These are phyloP conservation scores for Phragmatobia fuliginosa DNA, from an alignment of 2,888 invertebrate species.

Conservation along the genomic window DNA sequence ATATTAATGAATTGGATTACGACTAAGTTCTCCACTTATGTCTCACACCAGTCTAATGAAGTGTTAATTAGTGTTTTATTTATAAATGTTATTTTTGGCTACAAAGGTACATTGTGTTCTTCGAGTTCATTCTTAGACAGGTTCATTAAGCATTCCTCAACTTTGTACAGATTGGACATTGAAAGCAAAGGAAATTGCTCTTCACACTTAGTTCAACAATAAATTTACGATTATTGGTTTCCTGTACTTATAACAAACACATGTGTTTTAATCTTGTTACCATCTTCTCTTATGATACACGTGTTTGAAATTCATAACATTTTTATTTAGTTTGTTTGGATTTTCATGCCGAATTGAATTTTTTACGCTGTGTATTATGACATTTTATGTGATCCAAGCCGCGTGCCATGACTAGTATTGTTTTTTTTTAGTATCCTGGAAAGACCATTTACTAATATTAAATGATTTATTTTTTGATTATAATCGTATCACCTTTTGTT, in stretches of 20 bases:
- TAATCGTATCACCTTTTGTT: not conserved
- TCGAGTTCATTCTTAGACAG: not conserved
- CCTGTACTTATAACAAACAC: not conserved
- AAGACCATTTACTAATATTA: not conserved
- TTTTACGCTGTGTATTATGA: no score
- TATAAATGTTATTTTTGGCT: not conserved
- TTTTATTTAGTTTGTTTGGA: not conserved
- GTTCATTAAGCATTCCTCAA: not conserved
- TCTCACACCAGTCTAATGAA: not conserved
- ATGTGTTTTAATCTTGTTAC: not conserved
- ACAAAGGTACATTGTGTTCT: not conserved
- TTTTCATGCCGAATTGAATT: no score
- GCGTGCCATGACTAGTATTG: no score
- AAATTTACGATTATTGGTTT: not conserved
- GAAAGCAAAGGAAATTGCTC: not conserved
- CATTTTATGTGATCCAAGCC: not conserved
- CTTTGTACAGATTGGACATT: not conserved
- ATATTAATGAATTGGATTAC: not conserved
- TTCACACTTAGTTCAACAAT: not conserved
- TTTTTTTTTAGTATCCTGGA: no score
- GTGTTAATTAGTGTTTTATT: not conserved
- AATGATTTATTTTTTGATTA: not conserved
- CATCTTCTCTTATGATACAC: not conserved
- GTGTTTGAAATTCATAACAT: not conserved
- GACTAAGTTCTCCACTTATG: not conserved